Evolutionary conservation across 2,797 vertebrate genomes (phyloP).

Genomic region (Lophotriccus pileatus): DNA sequence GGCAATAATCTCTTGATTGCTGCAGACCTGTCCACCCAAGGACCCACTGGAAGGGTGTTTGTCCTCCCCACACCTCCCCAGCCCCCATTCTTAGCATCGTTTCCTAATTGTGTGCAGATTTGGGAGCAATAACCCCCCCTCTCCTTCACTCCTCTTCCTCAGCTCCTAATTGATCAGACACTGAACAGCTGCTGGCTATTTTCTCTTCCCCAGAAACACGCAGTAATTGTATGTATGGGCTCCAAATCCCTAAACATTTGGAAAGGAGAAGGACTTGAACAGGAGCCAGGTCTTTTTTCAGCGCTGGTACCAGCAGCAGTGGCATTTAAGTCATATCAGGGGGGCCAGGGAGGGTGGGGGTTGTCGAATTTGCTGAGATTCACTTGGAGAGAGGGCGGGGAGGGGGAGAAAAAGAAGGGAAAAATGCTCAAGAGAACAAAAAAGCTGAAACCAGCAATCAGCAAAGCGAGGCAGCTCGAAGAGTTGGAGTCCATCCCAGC

Average conservation of each 20-base stretch:
- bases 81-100: background rate
- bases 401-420: background rate
- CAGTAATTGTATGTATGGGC: conserved; percentile 59
- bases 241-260: conserved; percentile 68
- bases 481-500: background rate
- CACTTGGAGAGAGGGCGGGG: background rate
- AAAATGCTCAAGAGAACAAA: background rate
- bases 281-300: conserved; percentile 61
- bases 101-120: conserved; percentile 46
- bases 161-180: conserved; percentile 55
- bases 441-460: background rate
- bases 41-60: background rate
- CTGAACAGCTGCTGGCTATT: conserved; percentile 68
- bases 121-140: background rate
- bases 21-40: background rate
- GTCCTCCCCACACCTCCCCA: background rate
- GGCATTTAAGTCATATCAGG: background rate
- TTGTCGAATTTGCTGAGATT: background rate
- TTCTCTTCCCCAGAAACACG: conserved; percentile 45
- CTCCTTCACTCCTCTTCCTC: conserved; percentile 37
- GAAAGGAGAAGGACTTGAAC: conserved; percentile 54
- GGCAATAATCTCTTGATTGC: background rate
- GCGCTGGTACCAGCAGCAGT: conserved; percentile 38
- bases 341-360: background rate
- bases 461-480: background rate